These are phyloP conservation scores for Ischnus inquisitorius DNA, from an alignment of 2,888 invertebrate species.

Conservation along the genomic window DNA sequence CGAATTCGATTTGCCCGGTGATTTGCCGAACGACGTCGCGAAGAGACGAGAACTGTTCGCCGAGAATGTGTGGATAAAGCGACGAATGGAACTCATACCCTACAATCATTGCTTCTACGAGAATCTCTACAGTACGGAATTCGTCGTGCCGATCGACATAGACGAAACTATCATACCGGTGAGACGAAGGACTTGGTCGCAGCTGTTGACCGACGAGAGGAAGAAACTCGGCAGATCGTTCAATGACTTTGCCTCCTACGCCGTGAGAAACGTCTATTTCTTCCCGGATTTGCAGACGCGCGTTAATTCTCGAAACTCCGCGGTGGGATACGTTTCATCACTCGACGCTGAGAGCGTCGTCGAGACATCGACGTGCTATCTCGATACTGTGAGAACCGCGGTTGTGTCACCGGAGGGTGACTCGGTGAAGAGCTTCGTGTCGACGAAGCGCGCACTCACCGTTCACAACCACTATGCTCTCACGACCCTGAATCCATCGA, in stretches of 20 bases:
- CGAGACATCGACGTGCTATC: slow-evolving; percentile 81
- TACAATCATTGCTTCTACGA: slow-evolving; percentile 93
- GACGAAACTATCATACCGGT: slow-evolving; percentile 92
- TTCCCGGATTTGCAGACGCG: slow-evolving; percentile 86
- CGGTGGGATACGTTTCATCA: neutral
- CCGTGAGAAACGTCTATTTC: slow-evolving; percentile 90
- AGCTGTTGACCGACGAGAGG: slow-evolving; percentile 86
- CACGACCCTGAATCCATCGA: slow-evolving; percentile 87
- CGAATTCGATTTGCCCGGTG: slow-evolving; percentile 81
- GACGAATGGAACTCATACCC: slow-evolving; percentile 90
- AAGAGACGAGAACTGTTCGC: slow-evolving; percentile 84
- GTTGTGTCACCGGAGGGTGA: slow-evolving; percentile 88
- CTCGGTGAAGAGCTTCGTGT: slow-evolving; percentile 91
- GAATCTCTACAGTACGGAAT: slow-evolving; percentile 89
- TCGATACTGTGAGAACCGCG: slow-evolving; percentile 87
- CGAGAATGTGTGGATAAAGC: slow-evolving; percentile 89
- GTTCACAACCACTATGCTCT: slow-evolving; percentile 93
- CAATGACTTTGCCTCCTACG: slow-evolving; percentile 87
- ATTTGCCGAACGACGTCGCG: slow-evolving; percentile 85
- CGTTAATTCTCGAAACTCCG: slow-evolving; percentile 39
- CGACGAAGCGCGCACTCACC: slow-evolving; percentile 88
- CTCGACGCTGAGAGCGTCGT: slow-evolving; percentile 63
- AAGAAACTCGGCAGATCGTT: slow-evolving; percentile 83
- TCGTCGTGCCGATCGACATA: slow-evolving; percentile 90
- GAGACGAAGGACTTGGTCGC: slow-evolving; percentile 87